Base-by-base conservation (phyloP, 1,140 invertebrate species). In the Nomia melanderi region DNA sequence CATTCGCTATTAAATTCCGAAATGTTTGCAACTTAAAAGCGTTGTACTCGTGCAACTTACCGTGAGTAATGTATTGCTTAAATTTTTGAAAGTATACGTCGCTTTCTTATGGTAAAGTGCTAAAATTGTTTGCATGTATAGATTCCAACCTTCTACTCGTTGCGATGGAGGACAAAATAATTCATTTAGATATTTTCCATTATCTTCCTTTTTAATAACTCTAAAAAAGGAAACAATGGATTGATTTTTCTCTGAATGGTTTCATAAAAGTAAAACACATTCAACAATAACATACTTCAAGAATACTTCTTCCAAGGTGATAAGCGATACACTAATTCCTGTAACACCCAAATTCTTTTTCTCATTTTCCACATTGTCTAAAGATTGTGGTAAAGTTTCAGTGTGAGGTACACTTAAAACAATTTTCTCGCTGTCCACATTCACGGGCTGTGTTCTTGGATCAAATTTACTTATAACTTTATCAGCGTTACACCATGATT, bases 281-380 rank as follows among this genome's bases (percentile, higher is more conserved):
- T 79, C 50, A 6, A 29, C 23, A 27, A 59, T 69, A 70, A 77
- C 92, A 91, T 91, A 97, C 96, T 95, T 96, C 23, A 98, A 88
- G 87, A 98, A 98, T 12, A 98, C 96, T 92, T 98, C 96, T 88
- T 98, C 97, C 85, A 98, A 93, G 0, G 97, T 97, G 11, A 96
- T 96, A 3, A 96, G 93, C 0, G 96, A 96, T 1, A 97, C 94
- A 2, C 97, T 96, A 79, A 96, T 96, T 29, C 95, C 95, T 27
- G 94, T 92, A 57, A 98, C 94, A 0, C 95, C 95, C 8, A 97
- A 88, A 39, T 93, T 83, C 0, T 90, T 86, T 77, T 94, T 94
- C 11, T 93, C 90, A 0, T 83, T 73, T 86, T 97, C 96, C 27
- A 98, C 85, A 20, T 93, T 89, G 23, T 93, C 90, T 84, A 98